Base-by-base conservation (phyloP, 2,113 vertebrate species). In the Erythrocebus patas region DNA sequence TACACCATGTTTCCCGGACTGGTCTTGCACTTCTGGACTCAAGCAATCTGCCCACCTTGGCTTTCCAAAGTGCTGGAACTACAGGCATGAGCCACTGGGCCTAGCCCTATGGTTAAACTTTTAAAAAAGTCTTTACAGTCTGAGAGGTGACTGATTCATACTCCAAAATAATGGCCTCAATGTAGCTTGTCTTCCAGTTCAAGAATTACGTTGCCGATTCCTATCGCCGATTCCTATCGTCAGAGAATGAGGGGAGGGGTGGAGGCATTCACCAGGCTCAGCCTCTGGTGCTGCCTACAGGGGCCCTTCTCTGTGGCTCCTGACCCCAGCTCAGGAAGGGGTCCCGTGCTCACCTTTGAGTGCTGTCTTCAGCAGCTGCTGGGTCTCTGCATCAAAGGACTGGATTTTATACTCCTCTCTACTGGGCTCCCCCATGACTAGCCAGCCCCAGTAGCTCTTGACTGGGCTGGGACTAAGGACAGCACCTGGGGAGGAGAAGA, bases 361-460 rank as follows among this genome's bases (percentile, higher is more conserved):
- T 8, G 99, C 99, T 12, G 99, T 99, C 99, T 99, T 99, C 97
- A 99, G 98, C 97, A 99, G 98, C 93, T 99, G 99, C 98, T 99
- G 99, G 0, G 99, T 99, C 93, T 99, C 99, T 0, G 98, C 96
- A 94, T 99, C 99, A 3, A 99, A 99, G 0, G 99, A 99, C 98
- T 99, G 99, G 98, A 99, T 99, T 98, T 98, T 99, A 98, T 99
- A 99, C 79, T 99, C 99, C 40, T 99, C 99, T 98, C 98, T 99
- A 16, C 98, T 83, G 0, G 99, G 98, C 95, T 99, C 99, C 66
- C 99, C 99, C 99, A 99, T 99, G 97, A 91, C 96, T 93, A 70
- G 68, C 72, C 95, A 90, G 93, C 40, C 96, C 76, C 94, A n/a
- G 91, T 64, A 64, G 57, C 59, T 92, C 79, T 81, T 55, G 17